Base-by-base conservation (phyloP, 2,888 invertebrate genomes). In the Pemphredon lugubris region DNA sequence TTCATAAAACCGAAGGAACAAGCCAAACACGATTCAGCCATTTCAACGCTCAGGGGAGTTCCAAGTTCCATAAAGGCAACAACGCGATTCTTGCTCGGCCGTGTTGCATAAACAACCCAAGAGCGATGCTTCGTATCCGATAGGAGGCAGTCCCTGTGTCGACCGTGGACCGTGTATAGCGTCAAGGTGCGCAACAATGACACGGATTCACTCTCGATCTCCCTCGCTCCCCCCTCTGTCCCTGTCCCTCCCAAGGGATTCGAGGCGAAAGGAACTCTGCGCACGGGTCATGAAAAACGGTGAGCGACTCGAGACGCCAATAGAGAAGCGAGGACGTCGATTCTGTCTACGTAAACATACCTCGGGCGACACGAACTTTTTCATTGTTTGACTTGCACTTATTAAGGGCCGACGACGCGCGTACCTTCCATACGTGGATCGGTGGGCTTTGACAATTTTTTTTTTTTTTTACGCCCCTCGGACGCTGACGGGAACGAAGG, bases 341-440 rank as follows among this genome's bases (percentile, higher is more conserved):
- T 68, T 65, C 58, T 42, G 47, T 61, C 53, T 61, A 50, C 67
- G 40, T 70, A 57, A 59, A 60, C 54, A 69, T 11, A 45, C 40
- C 42, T 13, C 23, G 42, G 20, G 21, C 55, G 45, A 40, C n/a
- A n/a, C 30, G 42, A 66, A 74, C 40, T 21, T 47, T 61, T 53
- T 63, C 67, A 55, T 67, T 67, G 67, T 71, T 71, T 63, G 45
- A 40, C 55, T 37, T 34, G 45, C 59, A 55, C 66, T 72, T 67
- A 67, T 74, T 72, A 60, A 57, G 37, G 30, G 14, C 34, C 20
- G 11, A n/a, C n/a, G n/a, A n/a, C n/a, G n/a, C n/a, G n/a, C n/a
- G n/a, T n/a, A n/a, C n/a, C n/a, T n/a, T 6, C 13, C 16, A 11
- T 26, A 30, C 14, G 14, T 26, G 30, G 2, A n/a, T 9, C 26